These are phyloP conservation scores for Ispidina lecontei DNA, from an alignment of 2,797 vertebrate species.

Conservation along the genomic window DNA sequence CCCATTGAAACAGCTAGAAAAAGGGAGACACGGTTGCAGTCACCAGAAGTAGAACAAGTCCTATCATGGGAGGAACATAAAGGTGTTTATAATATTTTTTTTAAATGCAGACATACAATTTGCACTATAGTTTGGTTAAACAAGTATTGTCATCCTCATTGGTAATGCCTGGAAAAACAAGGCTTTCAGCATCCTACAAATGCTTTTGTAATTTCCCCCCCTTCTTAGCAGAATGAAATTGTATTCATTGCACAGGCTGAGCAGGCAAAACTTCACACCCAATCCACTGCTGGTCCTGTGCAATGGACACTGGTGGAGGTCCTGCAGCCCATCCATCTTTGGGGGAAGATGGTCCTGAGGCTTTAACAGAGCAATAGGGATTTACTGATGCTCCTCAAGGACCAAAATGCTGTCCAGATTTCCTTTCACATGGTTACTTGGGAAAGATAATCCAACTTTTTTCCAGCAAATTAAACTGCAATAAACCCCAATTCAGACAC, in stretches of 20 bases:
- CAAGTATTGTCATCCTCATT: background rate
- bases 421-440: background rate
- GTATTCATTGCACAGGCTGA: fast-evolving
- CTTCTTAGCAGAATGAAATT: background rate
- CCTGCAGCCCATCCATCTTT: background rate
- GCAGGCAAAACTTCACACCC: background rate
- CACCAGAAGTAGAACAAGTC: background rate
- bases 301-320: background rate
- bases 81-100: background rate
- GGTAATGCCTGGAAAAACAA: background rate
- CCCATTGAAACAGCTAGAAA: background rate
- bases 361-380: background rate
- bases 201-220: background rate
- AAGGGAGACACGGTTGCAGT: background rate
- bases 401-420: background rate
- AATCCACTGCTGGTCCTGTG: background rate
- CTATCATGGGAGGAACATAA: background rate
- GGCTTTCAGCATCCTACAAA: background rate
- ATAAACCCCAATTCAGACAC: fast-evolving
- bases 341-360: background rate
- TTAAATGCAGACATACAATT: background rate
- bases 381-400: background rate
- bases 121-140: background rate
- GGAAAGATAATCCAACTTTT: background rate
- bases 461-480: background rate